Conservation (phyloP, 1,140 invertebrate species). For the Tetragnatha versicolor region DNA sequence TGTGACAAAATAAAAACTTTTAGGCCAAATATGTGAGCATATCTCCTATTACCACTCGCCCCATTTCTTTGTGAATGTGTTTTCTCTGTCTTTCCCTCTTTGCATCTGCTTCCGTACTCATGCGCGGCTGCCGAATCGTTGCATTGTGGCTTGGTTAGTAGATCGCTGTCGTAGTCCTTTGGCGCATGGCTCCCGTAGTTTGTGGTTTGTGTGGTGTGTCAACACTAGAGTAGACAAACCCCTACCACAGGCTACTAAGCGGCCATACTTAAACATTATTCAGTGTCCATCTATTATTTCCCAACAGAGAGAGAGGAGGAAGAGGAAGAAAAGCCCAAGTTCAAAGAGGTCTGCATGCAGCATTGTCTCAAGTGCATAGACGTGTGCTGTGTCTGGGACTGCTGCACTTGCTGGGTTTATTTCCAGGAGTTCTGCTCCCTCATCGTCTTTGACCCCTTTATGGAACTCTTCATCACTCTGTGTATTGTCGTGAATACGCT, state of each 20-base stretch:
- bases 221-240: slow-evolving; percentile 60
- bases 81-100: no score
- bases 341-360: slow-evolving; percentile 83
- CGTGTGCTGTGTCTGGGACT: slow-evolving; percentile 96
- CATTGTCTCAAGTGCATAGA: slow-evolving; percentile 81
- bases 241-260: slow-evolving; percentile 55
- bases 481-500: slow-evolving; percentile 98
- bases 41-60: no score
- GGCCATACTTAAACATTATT: slow-evolving; percentile 58
- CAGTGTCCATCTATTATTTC: slow-evolving; percentile 60
- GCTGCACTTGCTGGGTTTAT: slow-evolving; percentile 88
- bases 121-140: no score
- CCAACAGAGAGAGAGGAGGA: slow-evolving; percentile 79
- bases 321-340: slow-evolving; percentile 86
- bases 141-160: no score
- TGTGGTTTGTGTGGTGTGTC: slow-evolving; percentile 60
- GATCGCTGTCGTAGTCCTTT: no score
- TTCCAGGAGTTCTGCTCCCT: slow-evolving; percentile 89
- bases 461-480: slow-evolving; percentile 96
- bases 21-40: no score
- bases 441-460: slow-evolving; percentile 96
- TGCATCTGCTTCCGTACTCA: no score
- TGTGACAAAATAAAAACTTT: no score
- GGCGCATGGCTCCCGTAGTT: slow-evolving; percentile 54
- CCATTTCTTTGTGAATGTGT: no score